Percentiles rank a stretch among this genome's conserved stretches.
phyloP scores from a whole-genome alignment of 2,113 vertebrate species.

The Lepidothrix coronata region DNA sequence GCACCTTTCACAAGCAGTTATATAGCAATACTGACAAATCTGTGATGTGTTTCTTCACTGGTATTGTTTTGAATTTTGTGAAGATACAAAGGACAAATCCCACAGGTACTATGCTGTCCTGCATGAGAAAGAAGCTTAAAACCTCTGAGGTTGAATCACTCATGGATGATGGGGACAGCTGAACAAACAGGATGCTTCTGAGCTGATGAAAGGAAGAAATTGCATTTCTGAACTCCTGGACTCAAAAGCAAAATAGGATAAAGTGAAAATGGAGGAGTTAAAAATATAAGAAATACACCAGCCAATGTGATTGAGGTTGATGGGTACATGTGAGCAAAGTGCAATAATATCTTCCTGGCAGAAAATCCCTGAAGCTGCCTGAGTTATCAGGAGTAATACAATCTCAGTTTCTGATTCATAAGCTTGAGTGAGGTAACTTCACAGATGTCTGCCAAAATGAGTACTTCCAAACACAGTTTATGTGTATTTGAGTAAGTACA shows the following conservation, averaged over 20 bases:
- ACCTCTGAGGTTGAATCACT: background rate
- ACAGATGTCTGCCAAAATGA: background rate
- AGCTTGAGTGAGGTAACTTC: background rate
- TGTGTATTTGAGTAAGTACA: background rate
- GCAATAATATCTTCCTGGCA: background rate
- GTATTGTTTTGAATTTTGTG: background rate
- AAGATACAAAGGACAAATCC: background rate
- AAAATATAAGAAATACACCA: background rate
- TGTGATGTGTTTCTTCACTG: background rate
- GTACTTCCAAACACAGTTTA: background rate
- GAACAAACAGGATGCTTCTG: background rate
- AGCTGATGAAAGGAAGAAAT: background rate
- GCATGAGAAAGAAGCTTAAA: background rate
- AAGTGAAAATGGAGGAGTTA: background rate
- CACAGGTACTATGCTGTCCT: background rate
- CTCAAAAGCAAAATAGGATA: background rate
- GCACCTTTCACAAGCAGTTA: background rate
- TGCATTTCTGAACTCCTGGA: background rate
- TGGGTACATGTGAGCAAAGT: background rate
- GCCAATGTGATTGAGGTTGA: background rate
- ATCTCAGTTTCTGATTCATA: background rate
- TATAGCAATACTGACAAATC: background rate
- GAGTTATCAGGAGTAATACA: background rate
- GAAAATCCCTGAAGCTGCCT: background rate
- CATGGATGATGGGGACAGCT: background rate